Percentiles rank a stretch among this genome's conserved stretches.
phyloP scores from a whole-genome alignment of 2,113 vertebrate species.

The Saimiri boliviensis region DNA sequence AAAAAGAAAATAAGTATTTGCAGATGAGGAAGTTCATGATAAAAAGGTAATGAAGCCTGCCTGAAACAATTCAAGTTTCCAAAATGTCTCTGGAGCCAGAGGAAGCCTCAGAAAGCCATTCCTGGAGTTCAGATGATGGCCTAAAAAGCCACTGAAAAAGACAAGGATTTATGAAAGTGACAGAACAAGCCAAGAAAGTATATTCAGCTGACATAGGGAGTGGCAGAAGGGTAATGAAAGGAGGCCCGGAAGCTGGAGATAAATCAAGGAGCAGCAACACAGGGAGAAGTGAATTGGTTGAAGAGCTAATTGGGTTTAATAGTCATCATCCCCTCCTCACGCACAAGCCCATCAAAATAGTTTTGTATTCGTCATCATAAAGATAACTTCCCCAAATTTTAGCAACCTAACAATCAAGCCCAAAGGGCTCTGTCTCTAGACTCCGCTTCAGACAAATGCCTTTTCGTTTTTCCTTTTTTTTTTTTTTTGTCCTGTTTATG shows the following conservation, averaged over 20 bases:
- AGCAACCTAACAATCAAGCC: not conserved
- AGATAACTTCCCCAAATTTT: not conserved
- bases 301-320: too few species aligned
- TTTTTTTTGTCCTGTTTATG: not conserved
- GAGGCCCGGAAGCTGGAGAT: not conserved
- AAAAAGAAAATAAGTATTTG: not conserved
- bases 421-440: rapidly evolving
- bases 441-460: not conserved
- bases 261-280: not conserved
- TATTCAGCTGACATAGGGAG: not conserved
- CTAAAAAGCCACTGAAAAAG: not conserved
- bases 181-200: slow-evolving; percentile 11
- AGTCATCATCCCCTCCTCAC: not conserved
- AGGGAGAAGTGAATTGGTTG: not conserved
- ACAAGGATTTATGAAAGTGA: slow-evolving; percentile 9
- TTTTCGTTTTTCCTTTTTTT: not conserved
- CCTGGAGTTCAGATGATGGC: not conserved
- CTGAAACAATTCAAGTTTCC: not conserved
- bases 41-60: not conserved
- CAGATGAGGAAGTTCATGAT: not conserved
- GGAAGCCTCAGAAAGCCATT: not conserved
- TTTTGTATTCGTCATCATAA: not conserved
- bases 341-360: not conserved
- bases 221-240: slow-evolving; percentile 7
- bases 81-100: not conserved